Percentiles rank a stretch among this genome's conserved stretches.
phyloP scores from a whole-genome alignment of 2,113 vertebrate species.

The Dermatemys mawii region DNA sequence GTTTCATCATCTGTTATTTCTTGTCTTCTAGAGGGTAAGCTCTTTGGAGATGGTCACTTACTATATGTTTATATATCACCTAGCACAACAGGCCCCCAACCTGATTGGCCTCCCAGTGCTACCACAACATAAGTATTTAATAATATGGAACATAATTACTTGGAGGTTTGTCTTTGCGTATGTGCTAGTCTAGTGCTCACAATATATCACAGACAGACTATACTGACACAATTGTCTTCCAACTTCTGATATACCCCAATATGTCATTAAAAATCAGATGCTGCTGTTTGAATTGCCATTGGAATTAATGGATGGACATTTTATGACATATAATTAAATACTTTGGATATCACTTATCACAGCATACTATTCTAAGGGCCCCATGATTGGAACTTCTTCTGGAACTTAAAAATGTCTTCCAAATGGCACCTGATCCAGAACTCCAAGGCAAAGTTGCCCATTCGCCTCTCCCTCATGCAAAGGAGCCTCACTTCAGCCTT shows the following conservation, averaged over 20 bases:
- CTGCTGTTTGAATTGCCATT: not conserved
- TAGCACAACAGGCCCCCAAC: not conserved
- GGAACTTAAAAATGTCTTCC: rapidly evolving
- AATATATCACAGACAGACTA: not conserved
- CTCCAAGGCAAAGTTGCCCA: not conserved
- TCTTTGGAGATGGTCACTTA: not conserved
- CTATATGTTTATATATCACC: not conserved
- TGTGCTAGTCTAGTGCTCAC: rapidly evolving
- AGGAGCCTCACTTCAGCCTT: not conserved
- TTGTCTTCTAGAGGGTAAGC: not conserved
- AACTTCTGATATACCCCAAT: too few species aligned
- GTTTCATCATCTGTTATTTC: not conserved
- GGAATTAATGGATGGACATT: not conserved
- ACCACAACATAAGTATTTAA: not conserved
- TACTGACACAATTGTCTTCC: not conserved
- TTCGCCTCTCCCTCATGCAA: not conserved
- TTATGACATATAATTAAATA: rapidly evolving
- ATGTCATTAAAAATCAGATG: not conserved
- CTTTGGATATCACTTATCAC: not conserved
- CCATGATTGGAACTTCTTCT: not conserved
- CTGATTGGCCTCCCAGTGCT: not conserved
- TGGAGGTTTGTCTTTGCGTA: rapidly evolving
- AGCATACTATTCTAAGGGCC: not conserved
- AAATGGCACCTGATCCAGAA: not conserved
- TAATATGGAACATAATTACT: not conserved